These are phyloP conservation scores for Prochilodus magdalenae DNA, from an alignment of 2,113 vertebrate species.

Conservation along the genomic window DNA sequence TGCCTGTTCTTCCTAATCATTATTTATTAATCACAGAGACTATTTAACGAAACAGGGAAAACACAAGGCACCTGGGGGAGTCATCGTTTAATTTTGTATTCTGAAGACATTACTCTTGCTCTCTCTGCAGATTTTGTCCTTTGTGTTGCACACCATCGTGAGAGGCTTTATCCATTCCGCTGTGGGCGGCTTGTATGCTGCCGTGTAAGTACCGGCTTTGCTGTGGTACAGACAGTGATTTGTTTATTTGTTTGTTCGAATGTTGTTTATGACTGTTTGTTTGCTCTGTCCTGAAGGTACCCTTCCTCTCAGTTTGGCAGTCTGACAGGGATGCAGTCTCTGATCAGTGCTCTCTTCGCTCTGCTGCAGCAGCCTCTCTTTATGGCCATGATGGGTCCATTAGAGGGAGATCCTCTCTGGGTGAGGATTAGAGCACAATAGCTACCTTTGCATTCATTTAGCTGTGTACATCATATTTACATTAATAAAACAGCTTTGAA, in stretches of 20 bases:
- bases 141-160: constrained; percentile 94
- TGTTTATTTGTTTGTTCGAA: neutral
- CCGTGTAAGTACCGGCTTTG: constrained; percentile 88
- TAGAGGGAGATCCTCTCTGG: constrained; percentile 93
- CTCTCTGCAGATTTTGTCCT: constrained; percentile 88
- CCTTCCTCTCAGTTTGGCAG: constrained; percentile 97
- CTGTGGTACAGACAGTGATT: neutral
- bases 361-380: constrained; percentile 97
- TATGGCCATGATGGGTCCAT: constrained; percentile 93
- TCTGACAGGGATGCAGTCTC: constrained; percentile 94
- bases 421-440: constrained; percentile 72
- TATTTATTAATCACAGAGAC: constrained; percentile 35
- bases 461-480: too few relatives aligned
- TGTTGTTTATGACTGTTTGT: constrained; percentile 28
- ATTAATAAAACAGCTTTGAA: too few relatives aligned
- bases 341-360: constrained; percentile 95
- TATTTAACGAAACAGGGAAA: neutral
- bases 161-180: constrained; percentile 98
- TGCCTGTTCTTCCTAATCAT: neutral
- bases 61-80: neutral
- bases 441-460: too few relatives aligned
- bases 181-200: constrained; percentile 93
- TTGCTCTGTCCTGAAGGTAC: constrained; percentile 79
- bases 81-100: constrained; percentile 7
- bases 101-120: constrained; percentile 8